Percentiles rank a stretch among this genome's conserved stretches.
phyloP scores from a whole-genome alignment of 2,113 vertebrate species.

The Odocoileus hemionus region DNA sequence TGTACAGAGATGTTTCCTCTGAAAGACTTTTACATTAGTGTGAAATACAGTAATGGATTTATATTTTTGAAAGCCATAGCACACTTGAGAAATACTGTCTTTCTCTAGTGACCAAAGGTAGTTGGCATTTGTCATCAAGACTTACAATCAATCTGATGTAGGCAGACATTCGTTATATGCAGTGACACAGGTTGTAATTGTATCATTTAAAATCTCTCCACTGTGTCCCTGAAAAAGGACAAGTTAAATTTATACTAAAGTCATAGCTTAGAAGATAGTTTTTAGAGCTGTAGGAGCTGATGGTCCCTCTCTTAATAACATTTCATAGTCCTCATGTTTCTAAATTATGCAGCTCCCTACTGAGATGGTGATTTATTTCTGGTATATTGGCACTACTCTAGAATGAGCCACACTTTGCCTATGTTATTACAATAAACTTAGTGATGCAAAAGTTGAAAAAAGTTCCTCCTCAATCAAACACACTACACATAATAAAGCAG shows the following conservation, averaged over 20 bases:
- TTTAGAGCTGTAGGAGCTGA: not conserved
- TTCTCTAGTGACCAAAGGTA: not conserved
- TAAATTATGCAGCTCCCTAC: not conserved
- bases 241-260: conserved; percentile 27
- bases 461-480: not conserved
- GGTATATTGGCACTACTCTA: too few relatives aligned
- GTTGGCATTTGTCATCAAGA: conserved; percentile 35
- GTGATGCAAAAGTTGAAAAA: not conserved
- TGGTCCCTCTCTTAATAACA: not conserved
- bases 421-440: not conserved
- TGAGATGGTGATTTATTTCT: not conserved
- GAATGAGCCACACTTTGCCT: not conserved
- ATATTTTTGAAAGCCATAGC: not conserved
- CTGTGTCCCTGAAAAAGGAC: not conserved
- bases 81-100: not conserved
- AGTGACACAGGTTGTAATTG: not conserved
- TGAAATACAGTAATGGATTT: not conserved
- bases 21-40: not conserved
- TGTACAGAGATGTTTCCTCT: not conserved
- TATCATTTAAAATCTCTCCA: conserved; percentile 38
- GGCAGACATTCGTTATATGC: not conserved
- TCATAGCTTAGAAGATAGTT: not conserved
- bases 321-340: not conserved
- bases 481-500: not conserved
- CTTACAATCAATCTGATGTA: not conserved